Evolutionary conservation across 2,113 vertebrate species (phyloP), one percentile per base, ranked within the genome.

Genomic region (Menidia beryllina): DNA sequence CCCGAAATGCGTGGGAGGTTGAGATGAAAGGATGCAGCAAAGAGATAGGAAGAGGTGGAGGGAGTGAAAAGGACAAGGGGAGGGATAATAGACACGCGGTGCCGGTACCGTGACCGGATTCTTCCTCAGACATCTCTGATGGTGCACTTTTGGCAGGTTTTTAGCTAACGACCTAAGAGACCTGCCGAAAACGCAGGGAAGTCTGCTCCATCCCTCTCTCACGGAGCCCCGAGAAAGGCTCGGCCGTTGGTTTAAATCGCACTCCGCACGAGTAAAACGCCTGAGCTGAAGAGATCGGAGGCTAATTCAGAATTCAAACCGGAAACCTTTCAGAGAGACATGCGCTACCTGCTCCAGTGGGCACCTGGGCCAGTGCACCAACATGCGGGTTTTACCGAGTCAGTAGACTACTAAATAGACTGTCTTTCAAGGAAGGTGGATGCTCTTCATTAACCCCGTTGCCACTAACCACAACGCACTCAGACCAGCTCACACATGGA

Each of bases 391-490:
- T 72, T 41, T 62, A 61, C 48, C 7, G 41, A 75, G 75, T 45
- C 74, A 38, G 39, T 74, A n/a, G 41, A 69, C 69, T 72, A 50
- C 49, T 75, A 84, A 91, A 93, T 91, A 83, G 93, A 88, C 76
- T 79, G 65, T 25, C 26, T 48, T 76, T 84, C 49, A 69, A 58
- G 48, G 85, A 74, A 88, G 78, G 91, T 89, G 89, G 82, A 81
- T 83, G 79, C 88, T 85, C 81, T 88, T 91, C 86, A 92, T 94
- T 91, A 87, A 89, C 83, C 86, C 72, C 74, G 24, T 45, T 75
- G 49, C 62, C 53, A 75, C 52, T 68, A 51, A 52, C 61, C 55
- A 60, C 36, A 73, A 82, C 57, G 49, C 54, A 39, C 39, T n/a
- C 56, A 26, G 60, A 15, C 21, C 34, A 23, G 51, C 68, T 36